Conservation (phyloP, 2,888 invertebrate genomes). For the Myopa tessellatipennis region DNA sequence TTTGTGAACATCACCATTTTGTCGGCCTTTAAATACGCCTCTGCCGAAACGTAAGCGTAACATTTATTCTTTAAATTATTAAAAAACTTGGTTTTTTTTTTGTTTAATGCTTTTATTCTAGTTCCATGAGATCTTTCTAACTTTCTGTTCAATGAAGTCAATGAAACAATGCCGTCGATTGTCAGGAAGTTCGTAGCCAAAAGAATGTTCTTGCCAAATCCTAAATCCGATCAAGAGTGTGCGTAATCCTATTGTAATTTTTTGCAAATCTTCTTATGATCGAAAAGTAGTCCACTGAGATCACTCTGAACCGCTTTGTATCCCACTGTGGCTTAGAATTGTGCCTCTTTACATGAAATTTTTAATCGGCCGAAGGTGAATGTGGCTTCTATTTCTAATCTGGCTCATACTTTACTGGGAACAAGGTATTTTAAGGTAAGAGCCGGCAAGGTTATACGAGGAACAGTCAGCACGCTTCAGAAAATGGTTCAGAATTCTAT, state of each 20-base stretch:
- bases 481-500: background rate
- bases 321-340: conserved; percentile 56
- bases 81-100: no score
- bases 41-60: no score
- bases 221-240: conserved; percentile 52
- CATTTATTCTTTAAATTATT: no score
- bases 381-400: conserved; percentile 6
- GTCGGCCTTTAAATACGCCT: background rate
- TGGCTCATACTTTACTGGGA: conserved; percentile 10
- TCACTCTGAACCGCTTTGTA: background rate
- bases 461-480: conserved; percentile 10
- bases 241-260: conserved; percentile 60
- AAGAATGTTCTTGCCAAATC: conserved; percentile 26
- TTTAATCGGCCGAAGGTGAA: conserved; percentile 1
- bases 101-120: no score
- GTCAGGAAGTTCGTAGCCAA: background rate
- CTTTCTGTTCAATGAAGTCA: background rate
- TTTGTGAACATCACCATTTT: background rate
- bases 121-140: background rate
- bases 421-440: background rate
- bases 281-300: conserved; percentile 30
- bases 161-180: background rate
- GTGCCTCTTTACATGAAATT: conserved; percentile 47
- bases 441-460: background rate
- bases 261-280: conserved; percentile 35